Evolutionary conservation across 2,888 invertebrate species (phyloP), one percentile per base, ranked within the genome.

Genomic region (Monochamus alternatus): DNA sequence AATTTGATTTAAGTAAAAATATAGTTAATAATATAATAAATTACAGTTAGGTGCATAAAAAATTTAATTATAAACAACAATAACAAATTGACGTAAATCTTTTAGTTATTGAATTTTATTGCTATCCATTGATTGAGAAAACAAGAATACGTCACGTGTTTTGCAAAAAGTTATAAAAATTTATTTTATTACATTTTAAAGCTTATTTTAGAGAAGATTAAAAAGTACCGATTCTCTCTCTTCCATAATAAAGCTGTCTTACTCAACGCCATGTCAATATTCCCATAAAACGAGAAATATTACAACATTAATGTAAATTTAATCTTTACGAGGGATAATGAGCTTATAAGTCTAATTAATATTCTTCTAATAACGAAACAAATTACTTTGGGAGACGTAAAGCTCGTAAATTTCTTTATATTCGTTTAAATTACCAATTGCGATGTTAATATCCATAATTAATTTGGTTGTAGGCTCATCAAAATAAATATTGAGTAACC

Each of bases 291-390:
- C 51, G 60, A 51, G 31, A 60, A 58, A 60, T 30, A 69, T 69
- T 60, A 60, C 30, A 31, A 51, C 60, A 69, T 69, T 69, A 44
- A 59, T 69, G 69, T 69, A 47, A 59, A 22, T 59, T 52, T 47
- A 69, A 69, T 69, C 69, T 60, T 69, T 69, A 60, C 60, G 60
- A 69, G 69, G 22, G 8, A 43, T 32, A 60, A 69, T 69, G 47
- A 60, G 55, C 9, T 43, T 55, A 30, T 51, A 64, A 64, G n/a
- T 31, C 12, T 58, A 59, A 69, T 58, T 60, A 69, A 69, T 69
- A 69, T 44, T 55, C 8, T 52, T 12, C 12, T 12, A 59, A 59
- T 59, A 31, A 68, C 7, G 59, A 69, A 69, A 69, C 69, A 60
- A 60, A 69, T 69, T 69, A 44, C 31, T 69, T 47, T 60, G 8